Evolutionary conservation across 2,888 invertebrate genomes (phyloP).

Genomic region (Xylota segnis): DNA sequence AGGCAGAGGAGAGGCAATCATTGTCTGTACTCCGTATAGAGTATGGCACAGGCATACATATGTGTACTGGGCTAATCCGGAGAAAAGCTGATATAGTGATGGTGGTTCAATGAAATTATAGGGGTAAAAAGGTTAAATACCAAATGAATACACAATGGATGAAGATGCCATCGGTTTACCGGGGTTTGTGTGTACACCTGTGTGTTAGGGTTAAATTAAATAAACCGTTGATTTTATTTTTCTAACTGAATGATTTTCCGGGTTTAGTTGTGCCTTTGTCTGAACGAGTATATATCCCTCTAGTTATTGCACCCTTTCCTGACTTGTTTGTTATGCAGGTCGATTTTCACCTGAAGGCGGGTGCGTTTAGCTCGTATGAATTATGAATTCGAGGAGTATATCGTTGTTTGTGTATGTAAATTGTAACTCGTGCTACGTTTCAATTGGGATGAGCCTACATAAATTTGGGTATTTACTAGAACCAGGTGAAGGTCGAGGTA

Average conservation of each 20-base stretch:
- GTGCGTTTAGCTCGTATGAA: conserved; percentile 35
- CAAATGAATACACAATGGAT: conserved; percentile 63
- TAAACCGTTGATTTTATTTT: conserved; percentile 68
- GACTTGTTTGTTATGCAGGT: conserved; percentile 20
- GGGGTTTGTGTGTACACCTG: background rate
- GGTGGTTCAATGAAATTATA: conserved; percentile 64
- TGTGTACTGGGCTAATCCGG: conserved; percentile 42
- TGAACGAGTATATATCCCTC: background rate
- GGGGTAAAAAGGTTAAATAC: conserved; percentile 67
- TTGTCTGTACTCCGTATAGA: no score
- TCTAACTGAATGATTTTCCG: conserved; percentile 27
- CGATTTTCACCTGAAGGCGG: conserved; percentile 20
- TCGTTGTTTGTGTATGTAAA: background rate
- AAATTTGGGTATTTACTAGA: background rate
- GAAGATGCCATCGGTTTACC: background rate
- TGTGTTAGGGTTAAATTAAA: conserved; percentile 58
- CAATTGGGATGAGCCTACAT: background rate
- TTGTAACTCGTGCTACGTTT: background rate
- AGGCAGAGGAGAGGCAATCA: conserved; percentile 15
- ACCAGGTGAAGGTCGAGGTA: conserved; percentile 1
- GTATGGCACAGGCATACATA: background rate
- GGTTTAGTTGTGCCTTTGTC: conserved; percentile 17
- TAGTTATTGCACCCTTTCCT: background rate
- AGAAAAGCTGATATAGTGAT: background rate
- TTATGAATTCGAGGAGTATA: conserved; percentile 29